A percentile compares a stretch with the other conserved stretches of the same genome.
Conservation (phyloP, 2,113 vertebrate species). For the Romanogobio albipinnatus region DNA sequence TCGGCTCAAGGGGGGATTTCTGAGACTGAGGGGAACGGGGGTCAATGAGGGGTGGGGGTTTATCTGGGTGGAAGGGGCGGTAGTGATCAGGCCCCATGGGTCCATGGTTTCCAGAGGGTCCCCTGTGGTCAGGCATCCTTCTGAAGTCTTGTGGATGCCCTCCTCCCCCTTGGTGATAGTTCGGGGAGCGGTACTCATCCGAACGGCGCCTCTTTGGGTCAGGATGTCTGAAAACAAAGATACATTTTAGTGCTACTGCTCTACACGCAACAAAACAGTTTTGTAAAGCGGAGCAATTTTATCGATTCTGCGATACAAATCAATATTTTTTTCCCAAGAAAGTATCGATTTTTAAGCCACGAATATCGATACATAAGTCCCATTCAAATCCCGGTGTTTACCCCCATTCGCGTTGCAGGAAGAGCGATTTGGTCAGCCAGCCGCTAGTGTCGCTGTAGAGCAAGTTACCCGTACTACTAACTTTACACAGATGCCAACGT, state of each 20-base stretch:
- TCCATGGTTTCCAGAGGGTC: conserved; percentile 78
- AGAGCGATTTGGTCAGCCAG: too few relatives aligned
- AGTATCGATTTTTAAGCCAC: too few relatives aligned
- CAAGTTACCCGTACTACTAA: too few relatives aligned
- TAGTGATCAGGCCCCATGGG: conserved; percentile 89
- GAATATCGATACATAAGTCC: too few relatives aligned
- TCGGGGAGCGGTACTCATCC: conserved; percentile 90
- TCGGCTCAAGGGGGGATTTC: conserved; percentile 92
- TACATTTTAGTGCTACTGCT: background rate
- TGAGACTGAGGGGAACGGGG: conserved; percentile 92
- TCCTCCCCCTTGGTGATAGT: conserved; percentile 78
- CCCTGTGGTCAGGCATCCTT: conserved; percentile 88
- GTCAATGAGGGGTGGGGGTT: conserved; percentile 82
- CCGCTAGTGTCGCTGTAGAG: too few relatives aligned
- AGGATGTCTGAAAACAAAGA: conserved; percentile 78
- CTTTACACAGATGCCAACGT: too few relatives aligned
- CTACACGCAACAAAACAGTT: background rate
- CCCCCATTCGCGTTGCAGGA: too few relatives aligned
- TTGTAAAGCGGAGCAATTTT: too few relatives aligned
- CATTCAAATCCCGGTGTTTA: too few relatives aligned
- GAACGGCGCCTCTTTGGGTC: conserved; percentile 90
- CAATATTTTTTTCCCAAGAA: too few relatives aligned
- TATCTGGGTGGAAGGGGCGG: conserved; percentile 88
- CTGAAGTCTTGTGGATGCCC: conserved; percentile 90
- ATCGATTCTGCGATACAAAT: too few relatives aligned